These are phyloP conservation scores for Nesospiza acunhae DNA, from an alignment of 2,113 vertebrate species.

Conservation along the genomic window DNA sequence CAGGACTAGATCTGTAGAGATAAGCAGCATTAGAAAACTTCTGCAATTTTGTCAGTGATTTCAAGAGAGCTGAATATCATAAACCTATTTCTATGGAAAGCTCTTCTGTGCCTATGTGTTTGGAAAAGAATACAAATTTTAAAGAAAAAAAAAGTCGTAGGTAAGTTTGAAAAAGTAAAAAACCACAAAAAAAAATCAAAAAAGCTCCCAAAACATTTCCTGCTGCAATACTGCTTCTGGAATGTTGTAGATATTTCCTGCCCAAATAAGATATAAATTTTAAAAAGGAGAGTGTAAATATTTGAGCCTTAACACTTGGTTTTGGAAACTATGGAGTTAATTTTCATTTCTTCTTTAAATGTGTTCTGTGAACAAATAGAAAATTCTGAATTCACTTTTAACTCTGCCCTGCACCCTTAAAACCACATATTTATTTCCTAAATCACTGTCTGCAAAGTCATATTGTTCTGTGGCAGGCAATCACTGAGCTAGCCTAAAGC, in stretches of 20 bases:
- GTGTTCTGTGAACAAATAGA: background rate
- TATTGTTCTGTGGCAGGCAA: background rate
- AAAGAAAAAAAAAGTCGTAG: background rate
- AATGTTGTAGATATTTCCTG: background rate
- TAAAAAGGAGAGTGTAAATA: background rate
- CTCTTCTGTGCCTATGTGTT: background rate
- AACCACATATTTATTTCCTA: background rate
- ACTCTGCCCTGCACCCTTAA: background rate
- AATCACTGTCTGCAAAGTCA: background rate
- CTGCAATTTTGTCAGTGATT: background rate
- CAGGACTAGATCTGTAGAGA: background rate
- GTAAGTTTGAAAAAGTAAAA: background rate
- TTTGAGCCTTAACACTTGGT: background rate
- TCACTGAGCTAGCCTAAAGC: background rate
- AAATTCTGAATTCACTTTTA: background rate
- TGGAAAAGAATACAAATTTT: background rate
- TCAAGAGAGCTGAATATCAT: background rate
- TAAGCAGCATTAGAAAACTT: background rate
- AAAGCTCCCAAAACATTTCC: background rate
- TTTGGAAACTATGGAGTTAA: background rate
- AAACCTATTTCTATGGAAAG: background rate
- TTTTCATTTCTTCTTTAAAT: background rate
- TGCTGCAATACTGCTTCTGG: background rate
- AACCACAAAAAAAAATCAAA: background rate
- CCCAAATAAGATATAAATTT: background rate